These are phyloP conservation scores for Dasysyrphus tricinctus DNA, from an alignment of 2,888 invertebrate genomes.

Conservation along the genomic window DNA sequence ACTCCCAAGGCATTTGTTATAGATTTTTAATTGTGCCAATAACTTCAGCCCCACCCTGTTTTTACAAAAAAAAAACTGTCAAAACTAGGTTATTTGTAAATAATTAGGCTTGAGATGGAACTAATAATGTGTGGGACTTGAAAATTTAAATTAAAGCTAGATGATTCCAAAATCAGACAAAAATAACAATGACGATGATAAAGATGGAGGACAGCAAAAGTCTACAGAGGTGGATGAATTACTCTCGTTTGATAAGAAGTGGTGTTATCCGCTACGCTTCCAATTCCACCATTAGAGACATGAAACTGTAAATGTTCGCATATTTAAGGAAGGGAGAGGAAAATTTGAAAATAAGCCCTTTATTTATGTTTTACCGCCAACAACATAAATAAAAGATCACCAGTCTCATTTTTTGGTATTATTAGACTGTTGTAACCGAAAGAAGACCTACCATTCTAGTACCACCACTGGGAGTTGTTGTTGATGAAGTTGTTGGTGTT, in stretches of 20 bases:
- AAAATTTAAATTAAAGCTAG: conserved; percentile 35
- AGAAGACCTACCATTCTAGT: conserved; percentile 86
- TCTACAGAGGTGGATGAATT: conserved; percentile 51
- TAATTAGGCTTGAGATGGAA: conserved; percentile 14
- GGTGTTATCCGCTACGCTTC: conserved; percentile 39
- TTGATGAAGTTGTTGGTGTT: conserved; percentile 74
- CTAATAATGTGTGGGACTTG: conserved; percentile 33
- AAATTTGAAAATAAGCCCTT: conserved; percentile 55
- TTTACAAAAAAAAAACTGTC: conserved; percentile 1
- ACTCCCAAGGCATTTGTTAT: too few species aligned
- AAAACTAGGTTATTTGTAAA: not conserved
- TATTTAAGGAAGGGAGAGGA: conserved; percentile 39
- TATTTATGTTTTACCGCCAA: conserved; percentile 39
- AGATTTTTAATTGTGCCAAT: not conserved
- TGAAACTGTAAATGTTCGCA: conserved; percentile 56
- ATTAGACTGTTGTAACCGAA: conserved; percentile 85
- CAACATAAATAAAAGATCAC: conserved; percentile 30
- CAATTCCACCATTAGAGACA: conserved; percentile 4
- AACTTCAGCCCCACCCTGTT: not conserved
- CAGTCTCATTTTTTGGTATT: conserved; percentile 1
- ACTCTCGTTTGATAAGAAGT: conserved; percentile 27
- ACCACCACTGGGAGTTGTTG: conserved; percentile 55
- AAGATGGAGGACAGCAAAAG: conserved; percentile 8
- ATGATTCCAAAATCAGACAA: conserved; percentile 1
- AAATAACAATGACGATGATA: not conserved